Evolutionary conservation across 2,797 vertebrate species (phyloP).

Genomic region (Chaunax sp.): DNA sequence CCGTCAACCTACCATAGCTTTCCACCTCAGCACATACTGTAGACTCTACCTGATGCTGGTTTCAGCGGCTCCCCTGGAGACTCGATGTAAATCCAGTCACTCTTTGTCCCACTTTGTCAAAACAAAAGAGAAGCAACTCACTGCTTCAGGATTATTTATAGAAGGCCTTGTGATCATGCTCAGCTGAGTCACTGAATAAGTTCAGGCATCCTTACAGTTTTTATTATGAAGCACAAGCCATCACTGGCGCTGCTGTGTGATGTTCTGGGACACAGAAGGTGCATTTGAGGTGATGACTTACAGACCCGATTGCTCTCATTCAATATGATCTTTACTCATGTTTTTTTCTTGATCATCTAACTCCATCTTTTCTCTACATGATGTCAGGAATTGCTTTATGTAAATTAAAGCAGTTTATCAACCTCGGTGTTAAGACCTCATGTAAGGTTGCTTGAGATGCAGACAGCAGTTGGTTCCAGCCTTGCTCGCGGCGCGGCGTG

Average conservation of each 20-base stretch:
- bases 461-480: too few relatives aligned
- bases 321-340: neutral
- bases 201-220: slow-evolving; percentile 31
- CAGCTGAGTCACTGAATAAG: slow-evolving; percentile 51
- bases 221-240: slow-evolving; percentile 41
- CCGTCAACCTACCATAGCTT: slow-evolving; percentile 13
- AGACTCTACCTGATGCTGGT: slow-evolving; percentile 24
- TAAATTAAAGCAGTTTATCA: neutral
- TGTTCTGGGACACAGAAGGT: neutral
- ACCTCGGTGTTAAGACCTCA: too few relatives aligned
- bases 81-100: slow-evolving; percentile 50
- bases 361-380: neutral
- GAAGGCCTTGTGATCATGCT: slow-evolving; percentile 36
- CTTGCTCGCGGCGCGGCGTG: too few relatives aligned
- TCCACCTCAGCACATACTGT: slow-evolving; percentile 3
- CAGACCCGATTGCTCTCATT: neutral
- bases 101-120: slow-evolving; percentile 37
- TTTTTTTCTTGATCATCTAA: neutral
- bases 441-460: too few relatives aligned
- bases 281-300: slow-evolving; percentile 4
- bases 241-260: slow-evolving; percentile 16
- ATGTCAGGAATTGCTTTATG: too few relatives aligned
- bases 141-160: slow-evolving; percentile 58
- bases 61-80: slow-evolving; percentile 41
- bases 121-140: slow-evolving; percentile 45